Base-by-base conservation (phyloP, 2,113 vertebrate species). In the Albula goreensis region DNA sequence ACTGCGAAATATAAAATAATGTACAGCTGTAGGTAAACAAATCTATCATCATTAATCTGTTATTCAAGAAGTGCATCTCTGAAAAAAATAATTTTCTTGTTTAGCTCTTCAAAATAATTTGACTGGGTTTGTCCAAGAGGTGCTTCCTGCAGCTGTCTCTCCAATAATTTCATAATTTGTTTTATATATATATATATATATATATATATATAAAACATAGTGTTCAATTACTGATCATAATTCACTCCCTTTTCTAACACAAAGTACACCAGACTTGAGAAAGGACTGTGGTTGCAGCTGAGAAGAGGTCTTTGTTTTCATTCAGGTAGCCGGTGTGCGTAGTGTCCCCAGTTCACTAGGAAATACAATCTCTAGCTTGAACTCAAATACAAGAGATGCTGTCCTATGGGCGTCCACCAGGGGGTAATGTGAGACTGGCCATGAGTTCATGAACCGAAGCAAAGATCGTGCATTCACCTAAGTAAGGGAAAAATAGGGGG, bases 381-480 rank as follows among this genome's bases (percentile, higher is more conserved):
- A 92, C 91, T 93, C 91, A 88, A 93, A 51, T 94, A 94, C 89
- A 91, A 91, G 90, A 90, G 93, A 94, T 94, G 95, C 92, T 94
- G 41, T 82, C 84, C 91, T 90, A 98, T 85, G 97, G 96, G 91
- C 97, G 97, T 90, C 97, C 97, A 92, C 96, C 97, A 90, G 97
- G 97, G 89, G 97, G 96, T 92, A 99, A 94, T 84, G 96, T 95
- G 91, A 99, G 97, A 96, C 97, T 99, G 94, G 96, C 96, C 98
- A 99, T 99, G 94, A 99, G 97, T 94, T 99, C 98, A 88, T 98
- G 98, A 93, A 99, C 98, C 87, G 98, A 98, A 85, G 97, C 97
- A 95, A 98, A 99, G 97, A 99, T 99, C 89, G 98, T 99, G 94
- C 98, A 99, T 95, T 99, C 98, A 93, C 98, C 98, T 99, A 77